phyloP scores from a whole-genome alignment of 2,113 vertebrate species.

The Butastur rufipennis region DNA sequence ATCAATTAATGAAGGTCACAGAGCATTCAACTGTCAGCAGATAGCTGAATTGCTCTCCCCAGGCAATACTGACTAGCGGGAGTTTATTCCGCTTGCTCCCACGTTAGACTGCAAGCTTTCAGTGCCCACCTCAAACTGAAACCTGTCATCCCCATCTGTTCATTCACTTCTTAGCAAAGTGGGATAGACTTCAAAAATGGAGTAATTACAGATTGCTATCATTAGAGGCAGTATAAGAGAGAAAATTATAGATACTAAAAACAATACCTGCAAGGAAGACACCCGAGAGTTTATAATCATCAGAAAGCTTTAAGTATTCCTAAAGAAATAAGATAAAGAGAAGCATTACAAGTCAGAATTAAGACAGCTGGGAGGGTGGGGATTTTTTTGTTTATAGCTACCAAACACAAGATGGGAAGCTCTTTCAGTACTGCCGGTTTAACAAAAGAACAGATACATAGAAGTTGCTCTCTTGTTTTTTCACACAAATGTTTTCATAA shows the following conservation, averaged over 20 bases:
- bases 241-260: neutral
- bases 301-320: constrained; percentile 82
- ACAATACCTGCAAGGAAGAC: constrained; percentile 87
- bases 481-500: neutral
- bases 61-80: neutral
- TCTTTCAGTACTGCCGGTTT: neutral
- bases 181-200: neutral
- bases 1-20: neutral
- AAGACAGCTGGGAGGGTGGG: neutral
- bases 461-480: neutral
- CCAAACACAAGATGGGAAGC: neutral
- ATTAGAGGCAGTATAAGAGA: neutral
- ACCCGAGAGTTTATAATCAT: constrained; percentile 76
- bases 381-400: neutral
- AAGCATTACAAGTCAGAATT: neutral
- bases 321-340: constrained; percentile 53
- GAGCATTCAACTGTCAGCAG: neutral
- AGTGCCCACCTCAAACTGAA: neutral
- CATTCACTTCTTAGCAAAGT: neutral
- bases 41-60: neutral
- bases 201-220: neutral
- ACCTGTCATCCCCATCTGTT: neutral
- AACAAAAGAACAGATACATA: neutral
- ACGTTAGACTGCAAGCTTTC: neutral
- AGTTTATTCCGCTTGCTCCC: neutral